Conservation (phyloP, 1,140 invertebrate species). For the Bombus confusus region DNA sequence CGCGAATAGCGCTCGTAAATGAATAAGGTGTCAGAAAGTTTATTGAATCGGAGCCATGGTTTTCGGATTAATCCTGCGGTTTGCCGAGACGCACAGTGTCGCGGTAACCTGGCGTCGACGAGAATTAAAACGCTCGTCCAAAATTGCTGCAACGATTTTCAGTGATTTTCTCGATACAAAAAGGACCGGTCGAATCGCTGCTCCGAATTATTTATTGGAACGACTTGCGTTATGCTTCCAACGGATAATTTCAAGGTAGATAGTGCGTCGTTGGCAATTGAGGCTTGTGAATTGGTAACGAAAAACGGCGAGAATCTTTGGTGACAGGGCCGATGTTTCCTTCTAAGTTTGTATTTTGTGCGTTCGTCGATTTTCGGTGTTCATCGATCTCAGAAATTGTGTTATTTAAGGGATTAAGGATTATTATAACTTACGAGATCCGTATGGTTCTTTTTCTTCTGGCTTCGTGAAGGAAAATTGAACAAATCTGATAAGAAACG, state of each 20-base stretch:
- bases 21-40: slow-evolving; percentile 20
- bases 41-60: slow-evolving; percentile 32
- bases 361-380: too few relatives aligned
- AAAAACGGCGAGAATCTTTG: neutral
- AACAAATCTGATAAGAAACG: neutral
- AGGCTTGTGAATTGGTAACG: neutral
- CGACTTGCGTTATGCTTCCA: too few relatives aligned
- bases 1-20: slow-evolving; percentile 22
- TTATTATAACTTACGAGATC: neutral
- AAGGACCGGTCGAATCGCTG: too few relatives aligned
- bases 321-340: neutral
- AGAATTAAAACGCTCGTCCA: neutral
- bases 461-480: rapidly evolving
- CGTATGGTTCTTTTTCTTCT: neutral
- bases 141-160: neutral
- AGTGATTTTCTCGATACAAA: neutral
- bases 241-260: neutral
- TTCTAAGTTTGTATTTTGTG: neutral
- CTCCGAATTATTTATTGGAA: neutral
- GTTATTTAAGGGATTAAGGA: neutral
- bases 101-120: neutral
- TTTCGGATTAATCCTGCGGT: slow-evolving; percentile 26
- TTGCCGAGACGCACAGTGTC: neutral
- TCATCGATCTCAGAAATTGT: neutral
- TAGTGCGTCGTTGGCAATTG: neutral